Percentiles rank a stretch among this genome's conserved stretches.
These are phyloP conservation scores for Hoplostethus mediterraneus DNA, from an alignment of 2,797 vertebrate species.

Conservation along the genomic window DNA sequence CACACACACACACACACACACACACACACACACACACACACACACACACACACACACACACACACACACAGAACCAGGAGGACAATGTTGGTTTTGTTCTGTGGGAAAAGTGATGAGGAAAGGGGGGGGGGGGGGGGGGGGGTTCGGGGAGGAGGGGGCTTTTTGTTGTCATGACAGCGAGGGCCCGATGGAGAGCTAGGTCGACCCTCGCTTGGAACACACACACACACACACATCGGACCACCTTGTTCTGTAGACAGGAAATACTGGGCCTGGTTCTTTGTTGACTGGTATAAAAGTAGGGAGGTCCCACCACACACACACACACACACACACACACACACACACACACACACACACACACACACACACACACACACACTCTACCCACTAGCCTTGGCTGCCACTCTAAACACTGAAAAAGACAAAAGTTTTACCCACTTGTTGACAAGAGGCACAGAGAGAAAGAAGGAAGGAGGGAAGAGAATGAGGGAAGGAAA, in stretches of 20 bases:
- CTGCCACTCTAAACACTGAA: constrained; percentile 18
- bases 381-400: background rate
- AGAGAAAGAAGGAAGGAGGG: background rate
- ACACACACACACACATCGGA: constrained; percentile 46
- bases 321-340: constrained; percentile 8
- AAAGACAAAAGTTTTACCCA: constrained; percentile 25
- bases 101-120: constrained; percentile 75
- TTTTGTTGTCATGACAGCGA: constrained; percentile 59
- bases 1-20: too few relatives aligned
- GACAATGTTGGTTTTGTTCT: constrained; percentile 78
- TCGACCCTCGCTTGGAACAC: constrained; percentile 36
- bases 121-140: constrained; percentile 11
- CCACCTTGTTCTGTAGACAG: constrained; percentile 73
- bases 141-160: background rate
- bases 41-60: constrained; percentile 37
- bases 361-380: background rate
- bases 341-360: constrained; percentile 6
- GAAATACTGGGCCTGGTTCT: constrained; percentile 69
- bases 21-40: constrained; percentile 31
- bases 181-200: constrained; percentile 57
- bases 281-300: constrained; percentile 61
- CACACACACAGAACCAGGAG: constrained; percentile 41
- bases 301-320: constrained; percentile 11
- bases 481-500: background rate
- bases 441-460: constrained; percentile 38